phyloP scores from a whole-genome alignment of 2,888 invertebrate species.

The Coenonympha arcania region DNA sequence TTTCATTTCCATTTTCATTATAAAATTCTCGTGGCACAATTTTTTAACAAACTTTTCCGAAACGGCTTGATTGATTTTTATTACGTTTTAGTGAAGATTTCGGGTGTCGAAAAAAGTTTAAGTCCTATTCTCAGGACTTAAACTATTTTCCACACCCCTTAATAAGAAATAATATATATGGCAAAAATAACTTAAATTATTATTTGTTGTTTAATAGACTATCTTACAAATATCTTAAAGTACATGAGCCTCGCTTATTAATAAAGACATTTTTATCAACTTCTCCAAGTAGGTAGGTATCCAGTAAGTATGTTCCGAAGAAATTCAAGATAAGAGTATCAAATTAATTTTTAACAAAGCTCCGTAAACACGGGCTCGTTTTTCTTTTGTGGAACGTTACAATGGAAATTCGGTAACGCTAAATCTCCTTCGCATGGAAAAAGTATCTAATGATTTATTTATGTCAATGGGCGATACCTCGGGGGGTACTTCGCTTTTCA shows the following conservation, averaged over 20 bases:
- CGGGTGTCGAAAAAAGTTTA: too few relatives aligned
- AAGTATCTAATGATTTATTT: conserved; percentile 73
- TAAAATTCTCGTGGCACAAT: too few relatives aligned
- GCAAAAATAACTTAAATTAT: neutral
- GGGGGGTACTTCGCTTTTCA: conserved; percentile 55
- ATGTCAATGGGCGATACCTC: conserved; percentile 67
- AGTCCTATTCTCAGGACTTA: too few relatives aligned
- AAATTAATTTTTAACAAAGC: conserved; percentile 73
- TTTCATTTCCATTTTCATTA: too few relatives aligned
- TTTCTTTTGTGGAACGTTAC: conserved; percentile 70
- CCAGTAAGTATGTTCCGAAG: conserved; percentile 36
- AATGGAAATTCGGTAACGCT: conserved; percentile 60
- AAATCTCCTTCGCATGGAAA: conserved; percentile 41
- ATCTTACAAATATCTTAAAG: conserved; percentile 17
- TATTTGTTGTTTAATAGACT: conserved; percentile 10
- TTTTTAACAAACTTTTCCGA: too few relatives aligned
- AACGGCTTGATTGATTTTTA: too few relatives aligned
- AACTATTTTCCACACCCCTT: too few relatives aligned
- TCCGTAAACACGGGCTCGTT: conserved; percentile 54
- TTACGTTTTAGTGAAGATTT: too few relatives aligned
- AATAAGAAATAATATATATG: too few relatives aligned
- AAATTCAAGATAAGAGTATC: conserved; percentile 68
- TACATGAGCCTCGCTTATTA: conserved; percentile 21
- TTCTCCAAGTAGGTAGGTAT: conserved; percentile 33
- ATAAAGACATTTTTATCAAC: conserved; percentile 20